Conservation (phyloP, 2,797 vertebrate species). For the Mareca penelope region DNA sequence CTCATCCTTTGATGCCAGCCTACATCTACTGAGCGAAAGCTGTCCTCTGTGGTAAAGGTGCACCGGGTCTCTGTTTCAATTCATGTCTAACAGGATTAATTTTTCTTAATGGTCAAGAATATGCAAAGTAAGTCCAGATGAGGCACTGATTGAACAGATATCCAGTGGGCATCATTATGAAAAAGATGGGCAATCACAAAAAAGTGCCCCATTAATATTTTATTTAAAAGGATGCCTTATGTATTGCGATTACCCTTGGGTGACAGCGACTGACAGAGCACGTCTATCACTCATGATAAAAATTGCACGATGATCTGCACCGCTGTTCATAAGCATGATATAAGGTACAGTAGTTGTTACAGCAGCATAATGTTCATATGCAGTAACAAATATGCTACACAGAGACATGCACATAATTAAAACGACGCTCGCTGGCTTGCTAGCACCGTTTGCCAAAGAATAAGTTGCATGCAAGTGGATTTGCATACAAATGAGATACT, state of each 20-base stretch:
- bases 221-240: not conserved
- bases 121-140: not conserved
- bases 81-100: not conserved
- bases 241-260: not conserved
- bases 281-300: constrained; percentile 20
- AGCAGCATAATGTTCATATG: constrained; percentile 61
- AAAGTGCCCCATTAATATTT: not conserved
- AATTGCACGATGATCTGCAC: constrained; percentile 31
- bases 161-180: not conserved
- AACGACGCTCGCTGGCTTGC: constrained; percentile 50
- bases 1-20: not conserved
- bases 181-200: constrained; percentile 25
- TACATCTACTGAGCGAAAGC: not conserved
- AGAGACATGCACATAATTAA: constrained; percentile 72
- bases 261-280: not conserved
- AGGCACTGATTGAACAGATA: not conserved
- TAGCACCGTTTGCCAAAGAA: constrained; percentile 72
- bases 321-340: constrained; percentile 48
- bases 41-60: not conserved
- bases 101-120: constrained; percentile 3
- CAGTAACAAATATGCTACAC: constrained; percentile 68
- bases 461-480: constrained; percentile 75
- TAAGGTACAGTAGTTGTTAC: constrained; percentile 13
- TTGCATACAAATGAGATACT: constrained; percentile 81
- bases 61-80: not conserved